Percentiles rank a stretch among this genome's conserved stretches.
Conservation (phyloP, 1,140 invertebrate genomes). For the Drosophila nikananu region DNA sequence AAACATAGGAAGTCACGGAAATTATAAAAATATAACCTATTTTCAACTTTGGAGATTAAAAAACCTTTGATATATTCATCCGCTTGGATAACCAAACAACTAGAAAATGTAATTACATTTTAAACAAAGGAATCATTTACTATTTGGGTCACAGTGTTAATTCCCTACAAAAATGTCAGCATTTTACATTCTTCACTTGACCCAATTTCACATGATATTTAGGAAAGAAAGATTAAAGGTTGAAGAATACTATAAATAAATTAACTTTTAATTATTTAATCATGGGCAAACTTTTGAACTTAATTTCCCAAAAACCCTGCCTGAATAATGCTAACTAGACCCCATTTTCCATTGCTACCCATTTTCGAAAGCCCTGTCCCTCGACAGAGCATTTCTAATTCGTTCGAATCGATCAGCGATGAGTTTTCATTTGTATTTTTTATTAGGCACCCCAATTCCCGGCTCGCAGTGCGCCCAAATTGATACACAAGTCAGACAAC, state of each 20-base stretch:
- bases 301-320: not conserved
- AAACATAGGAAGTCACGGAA: not conserved
- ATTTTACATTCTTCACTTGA: not conserved
- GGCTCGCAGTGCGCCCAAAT: slow-evolving; percentile 30
- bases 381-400: slow-evolving; percentile 37
- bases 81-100: not conserved
- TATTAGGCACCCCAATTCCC: slow-evolving; percentile 53
- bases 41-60: not conserved
- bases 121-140: not conserved
- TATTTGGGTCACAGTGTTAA: not conserved
- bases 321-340: not conserved
- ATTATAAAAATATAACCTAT: not conserved
- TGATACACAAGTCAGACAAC: slow-evolving; percentile 73
- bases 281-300: not conserved
- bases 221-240: not conserved
- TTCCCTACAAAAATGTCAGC: not conserved
- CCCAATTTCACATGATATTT: not conserved
- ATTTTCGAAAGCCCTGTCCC: not conserved
- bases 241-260: not conserved
- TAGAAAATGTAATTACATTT: not conserved
- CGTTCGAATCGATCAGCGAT: slow-evolving; percentile 32
- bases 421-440: slow-evolving; percentile 63
- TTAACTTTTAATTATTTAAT: not conserved
- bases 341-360: slow-evolving; percentile 1
- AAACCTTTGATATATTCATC: not conserved